Conservation (phyloP, 1,140 invertebrate genomes). For the Lepidotrigona ventralis region DNA sequence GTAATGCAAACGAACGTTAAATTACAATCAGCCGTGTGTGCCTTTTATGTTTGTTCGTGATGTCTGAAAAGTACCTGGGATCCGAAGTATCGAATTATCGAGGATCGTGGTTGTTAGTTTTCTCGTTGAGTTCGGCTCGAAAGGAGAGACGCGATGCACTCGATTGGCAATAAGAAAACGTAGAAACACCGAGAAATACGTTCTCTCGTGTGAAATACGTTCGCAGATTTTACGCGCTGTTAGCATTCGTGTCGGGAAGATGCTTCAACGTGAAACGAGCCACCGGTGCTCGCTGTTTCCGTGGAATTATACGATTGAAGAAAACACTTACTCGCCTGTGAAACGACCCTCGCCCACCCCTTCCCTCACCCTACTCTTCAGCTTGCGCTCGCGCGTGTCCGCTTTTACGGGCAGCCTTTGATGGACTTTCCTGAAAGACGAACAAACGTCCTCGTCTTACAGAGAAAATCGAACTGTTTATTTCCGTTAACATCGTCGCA, state of each 20-base stretch:
- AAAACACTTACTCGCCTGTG: constrained; percentile 18
- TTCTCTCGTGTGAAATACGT: constrained; percentile 14
- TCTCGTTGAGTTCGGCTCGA: not conserved
- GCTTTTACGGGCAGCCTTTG: not conserved
- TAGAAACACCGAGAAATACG: not conserved
- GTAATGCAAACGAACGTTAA: not conserved
- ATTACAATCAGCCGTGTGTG: too few relatives aligned
- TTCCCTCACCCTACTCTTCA: not conserved
- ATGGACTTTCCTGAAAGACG: not conserved
- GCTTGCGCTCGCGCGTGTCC: not conserved
- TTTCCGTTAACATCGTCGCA: not conserved
- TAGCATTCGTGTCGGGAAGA: not conserved
- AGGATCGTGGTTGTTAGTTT: not conserved
- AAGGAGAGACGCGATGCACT: not conserved
- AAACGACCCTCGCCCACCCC: not conserved
- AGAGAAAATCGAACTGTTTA: not conserved
- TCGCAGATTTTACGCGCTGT: constrained; percentile 15
- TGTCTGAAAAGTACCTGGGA: not conserved
- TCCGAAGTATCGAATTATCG: not conserved
- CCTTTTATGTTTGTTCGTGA: not conserved
- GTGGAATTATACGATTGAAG: constrained; percentile 20
- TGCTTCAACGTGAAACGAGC: not conserved
- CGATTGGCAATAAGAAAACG: constrained; percentile 11
- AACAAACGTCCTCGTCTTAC: not conserved
- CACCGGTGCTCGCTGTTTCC: constrained; percentile 9